Evolutionary conservation across 1,140 invertebrate species (phyloP).

Genomic region (Papilio polyxenes): DNA sequence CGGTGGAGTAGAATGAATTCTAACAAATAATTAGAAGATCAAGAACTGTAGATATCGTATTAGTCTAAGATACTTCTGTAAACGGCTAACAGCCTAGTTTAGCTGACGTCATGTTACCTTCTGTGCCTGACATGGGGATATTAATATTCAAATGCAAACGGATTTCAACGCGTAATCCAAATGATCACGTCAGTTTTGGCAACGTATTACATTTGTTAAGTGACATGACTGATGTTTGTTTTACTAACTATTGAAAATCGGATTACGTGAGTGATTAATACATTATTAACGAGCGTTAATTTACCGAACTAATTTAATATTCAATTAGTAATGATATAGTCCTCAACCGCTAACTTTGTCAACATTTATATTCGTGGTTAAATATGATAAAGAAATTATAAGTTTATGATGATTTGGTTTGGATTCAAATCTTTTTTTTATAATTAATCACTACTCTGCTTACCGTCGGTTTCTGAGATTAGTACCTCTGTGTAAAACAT

Average conservation of each 20-base stretch:
- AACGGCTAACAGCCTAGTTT: not conserved
- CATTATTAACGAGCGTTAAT: not conserved
- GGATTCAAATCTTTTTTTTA: not conserved
- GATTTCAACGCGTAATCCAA: not conserved
- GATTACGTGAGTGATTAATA: slow-evolving; percentile 10
- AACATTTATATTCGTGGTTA: not conserved
- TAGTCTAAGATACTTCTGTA: not conserved
- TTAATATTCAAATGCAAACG: not conserved
- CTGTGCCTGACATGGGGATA: not conserved
- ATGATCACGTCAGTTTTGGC: not conserved
- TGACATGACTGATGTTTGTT: slow-evolving; percentile 2
- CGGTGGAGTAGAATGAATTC: not conserved
- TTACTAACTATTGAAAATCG: slow-evolving; percentile 10
- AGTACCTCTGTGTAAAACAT: no score
- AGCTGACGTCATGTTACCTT: slow-evolving; percentile 14
- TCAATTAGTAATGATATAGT: not conserved
- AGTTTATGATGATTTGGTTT: not conserved
- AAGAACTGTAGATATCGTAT: not conserved
- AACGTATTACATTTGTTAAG: slow-evolving; percentile 20
- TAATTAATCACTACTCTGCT: not conserved
- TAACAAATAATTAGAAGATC: not conserved
- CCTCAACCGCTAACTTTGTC: not conserved
- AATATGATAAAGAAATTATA: not conserved
- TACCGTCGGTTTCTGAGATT: no score
- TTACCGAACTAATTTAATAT: slow-evolving; percentile 15